phyloP scores from a whole-genome alignment of 2,113 vertebrate species.

The Myotis brandtii region DNA sequence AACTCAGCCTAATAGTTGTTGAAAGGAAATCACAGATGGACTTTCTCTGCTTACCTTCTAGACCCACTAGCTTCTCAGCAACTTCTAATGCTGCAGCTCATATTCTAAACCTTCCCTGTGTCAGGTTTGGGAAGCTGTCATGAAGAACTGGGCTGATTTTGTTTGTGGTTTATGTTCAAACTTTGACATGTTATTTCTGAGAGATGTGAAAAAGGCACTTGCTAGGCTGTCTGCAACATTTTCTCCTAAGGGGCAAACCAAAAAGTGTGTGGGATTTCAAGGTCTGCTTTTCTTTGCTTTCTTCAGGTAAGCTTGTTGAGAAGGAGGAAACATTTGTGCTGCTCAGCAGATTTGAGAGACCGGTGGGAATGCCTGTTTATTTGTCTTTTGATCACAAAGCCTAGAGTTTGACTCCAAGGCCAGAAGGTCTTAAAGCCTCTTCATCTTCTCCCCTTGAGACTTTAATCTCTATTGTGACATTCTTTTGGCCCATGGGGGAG shows the following conservation, averaged over 20 bases:
- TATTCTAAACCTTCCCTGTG: background rate
- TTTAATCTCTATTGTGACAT: slow-evolving; percentile 60
- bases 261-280: slow-evolving; percentile 17
- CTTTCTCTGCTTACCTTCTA: background rate
- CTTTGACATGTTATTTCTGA: slow-evolving; percentile 59
- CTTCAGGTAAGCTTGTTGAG: slow-evolving; percentile 69
- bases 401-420: slow-evolving; percentile 66
- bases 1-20: background rate
- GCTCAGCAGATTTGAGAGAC: slow-evolving; percentile 67
- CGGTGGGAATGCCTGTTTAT: slow-evolving; percentile 68
- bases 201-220: slow-evolving; percentile 44
- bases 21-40: background rate
- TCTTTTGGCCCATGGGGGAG: slow-evolving; percentile 31
- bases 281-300: slow-evolving; percentile 46
- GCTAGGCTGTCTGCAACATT: background rate
- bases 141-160: background rate
- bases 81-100: slow-evolving; percentile 23
- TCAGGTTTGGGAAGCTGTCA: slow-evolving; percentile 11
- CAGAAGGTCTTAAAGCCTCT: slow-evolving; percentile 63
- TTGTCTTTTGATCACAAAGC: slow-evolving; percentile 77
- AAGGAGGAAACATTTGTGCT: slow-evolving; percentile 53
- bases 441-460: slow-evolving; percentile 58
- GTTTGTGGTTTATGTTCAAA: slow-evolving; percentile 51
- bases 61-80: background rate
- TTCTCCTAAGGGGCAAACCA: slow-evolving; percentile 64